A percentile compares a stretch with the other conserved stretches of the same genome.
These are phyloP conservation scores for Drosophila simulans DNA, from an alignment of 1,140 invertebrate genomes.

Conservation along the genomic window DNA sequence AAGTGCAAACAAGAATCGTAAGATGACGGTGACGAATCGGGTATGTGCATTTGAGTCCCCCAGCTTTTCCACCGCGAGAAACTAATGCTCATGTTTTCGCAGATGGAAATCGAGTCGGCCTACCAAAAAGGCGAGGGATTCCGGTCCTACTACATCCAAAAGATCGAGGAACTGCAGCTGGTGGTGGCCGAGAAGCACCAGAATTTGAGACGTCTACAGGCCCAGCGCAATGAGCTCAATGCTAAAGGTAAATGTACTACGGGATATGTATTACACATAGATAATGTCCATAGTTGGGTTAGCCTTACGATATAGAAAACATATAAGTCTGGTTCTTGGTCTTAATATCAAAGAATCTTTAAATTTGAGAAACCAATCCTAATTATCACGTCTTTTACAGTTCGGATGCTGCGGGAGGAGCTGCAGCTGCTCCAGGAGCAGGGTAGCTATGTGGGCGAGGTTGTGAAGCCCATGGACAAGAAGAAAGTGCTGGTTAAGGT, in stretches of 20 bases:
- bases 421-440: conserved; percentile 99
- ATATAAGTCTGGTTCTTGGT: too few species aligned
- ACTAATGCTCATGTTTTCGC: background rate
- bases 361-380: background rate
- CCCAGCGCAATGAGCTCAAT: conserved; percentile 99
- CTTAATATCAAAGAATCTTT: too few species aligned
- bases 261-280: too few species aligned
- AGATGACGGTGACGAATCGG: conserved; percentile 78
- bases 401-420: conserved; percentile 98
- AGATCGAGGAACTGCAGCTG: conserved; percentile 98
- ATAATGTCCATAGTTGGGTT: background rate
- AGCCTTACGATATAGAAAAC: background rate
- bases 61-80: background rate
- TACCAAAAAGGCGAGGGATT: conserved; percentile 91
- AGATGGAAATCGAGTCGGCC: conserved; percentile 94
- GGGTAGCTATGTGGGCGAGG: conserved; percentile 99
- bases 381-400: conserved; percentile 85
- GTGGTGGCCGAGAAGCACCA: conserved; percentile 99
- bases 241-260: conserved; percentile 92
- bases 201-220: conserved; percentile 98
- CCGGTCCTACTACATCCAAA: conserved; percentile 97
- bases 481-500: conserved; percentile 99
- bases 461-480: conserved; percentile 99
- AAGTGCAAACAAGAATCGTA: conserved; percentile 4
- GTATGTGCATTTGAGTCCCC: conserved; percentile 27